Percentiles rank a stretch among this genome's conserved stretches.
Evolutionary conservation across 2,113 vertebrate genomes (phyloP).

Genomic region (Proterorhinus semilunaris): DNA sequence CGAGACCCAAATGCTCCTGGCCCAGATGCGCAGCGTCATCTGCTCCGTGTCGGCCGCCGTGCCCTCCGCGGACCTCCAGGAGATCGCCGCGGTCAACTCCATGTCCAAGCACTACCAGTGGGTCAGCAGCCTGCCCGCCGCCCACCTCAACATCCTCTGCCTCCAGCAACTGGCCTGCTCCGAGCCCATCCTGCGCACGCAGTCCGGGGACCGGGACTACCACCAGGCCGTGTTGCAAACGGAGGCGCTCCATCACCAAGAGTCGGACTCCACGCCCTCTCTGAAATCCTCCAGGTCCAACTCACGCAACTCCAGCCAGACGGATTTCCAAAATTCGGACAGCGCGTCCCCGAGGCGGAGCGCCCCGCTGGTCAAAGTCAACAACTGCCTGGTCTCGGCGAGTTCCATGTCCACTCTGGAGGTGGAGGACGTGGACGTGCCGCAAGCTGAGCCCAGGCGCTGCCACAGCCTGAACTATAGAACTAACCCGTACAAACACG

Average conservation of each 20-base stretch:
- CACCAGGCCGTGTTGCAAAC: conserved; percentile 65
- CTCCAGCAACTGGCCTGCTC: conserved; percentile 75
- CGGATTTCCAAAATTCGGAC: conserved; percentile 35
- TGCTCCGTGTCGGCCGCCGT: conserved; percentile 75
- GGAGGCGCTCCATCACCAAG: conserved; percentile 67
- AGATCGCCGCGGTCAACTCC: conserved; percentile 48
- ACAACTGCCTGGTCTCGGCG: conserved; percentile 70
- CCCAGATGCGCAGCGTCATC: conserved; percentile 86
- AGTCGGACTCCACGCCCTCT: conserved; percentile 67
- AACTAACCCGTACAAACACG: conserved; percentile 53
- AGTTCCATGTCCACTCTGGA: conserved; percentile 21
- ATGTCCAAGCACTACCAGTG: conserved; percentile 73
- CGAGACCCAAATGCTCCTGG: conserved; percentile 86
- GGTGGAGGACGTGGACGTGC: conserved; percentile 11
- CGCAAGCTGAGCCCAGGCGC: conserved; percentile 9
- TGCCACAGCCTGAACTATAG: conserved; percentile 74
- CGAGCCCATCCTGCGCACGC: conserved; percentile 72
- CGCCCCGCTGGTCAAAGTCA: conserved; percentile 63
- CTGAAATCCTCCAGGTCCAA: conserved; percentile 70
- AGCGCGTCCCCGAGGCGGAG: conserved; percentile 37
- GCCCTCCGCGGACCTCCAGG: conserved; percentile 67
- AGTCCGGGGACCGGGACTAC: conserved; percentile 47
- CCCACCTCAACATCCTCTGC: conserved; percentile 72
- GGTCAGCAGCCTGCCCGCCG: conserved; percentile 57
- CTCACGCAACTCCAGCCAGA: conserved; percentile 64